Evolutionary conservation across 2,888 invertebrate genomes (phyloP).

Genomic region (Archips crataeganus): DNA sequence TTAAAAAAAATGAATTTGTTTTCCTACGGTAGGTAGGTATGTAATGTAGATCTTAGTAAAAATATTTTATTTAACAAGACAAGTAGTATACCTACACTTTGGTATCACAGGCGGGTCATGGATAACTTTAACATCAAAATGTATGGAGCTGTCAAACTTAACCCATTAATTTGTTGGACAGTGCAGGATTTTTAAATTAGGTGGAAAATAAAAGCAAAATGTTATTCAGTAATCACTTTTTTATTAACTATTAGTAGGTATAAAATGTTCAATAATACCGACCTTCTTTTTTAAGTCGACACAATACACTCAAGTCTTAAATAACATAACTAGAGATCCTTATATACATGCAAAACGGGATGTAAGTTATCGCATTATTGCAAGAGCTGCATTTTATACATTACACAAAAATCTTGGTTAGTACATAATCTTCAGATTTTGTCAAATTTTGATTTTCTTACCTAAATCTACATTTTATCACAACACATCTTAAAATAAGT

Average conservation of each 20-base stretch:
- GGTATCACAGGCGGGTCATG: too few relatives aligned
- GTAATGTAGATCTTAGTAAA: too few relatives aligned
- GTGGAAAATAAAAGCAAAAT: background rate
- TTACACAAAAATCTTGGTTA: slow-evolving; percentile 4
- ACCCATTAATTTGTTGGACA: too few relatives aligned
- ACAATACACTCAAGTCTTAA: slow-evolving; percentile 5
- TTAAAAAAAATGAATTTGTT: too few relatives aligned
- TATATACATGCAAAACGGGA: slow-evolving; percentile 8
- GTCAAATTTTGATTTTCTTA: slow-evolving; percentile 8
- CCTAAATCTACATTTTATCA: slow-evolving; percentile 25
- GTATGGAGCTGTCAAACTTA: too few relatives aligned
- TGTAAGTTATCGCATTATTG: background rate
- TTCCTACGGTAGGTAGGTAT: too few relatives aligned
- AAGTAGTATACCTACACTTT: too few relatives aligned
- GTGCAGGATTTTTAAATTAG: too few relatives aligned
- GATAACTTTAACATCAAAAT: too few relatives aligned
- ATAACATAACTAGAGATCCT: slow-evolving; percentile 16
- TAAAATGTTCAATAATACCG: slow-evolving; percentile 25
- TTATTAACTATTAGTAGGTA: slow-evolving; percentile 24
- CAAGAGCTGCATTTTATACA: slow-evolving; percentile 10
- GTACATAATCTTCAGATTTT: slow-evolving; percentile 16
- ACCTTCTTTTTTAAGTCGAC: slow-evolving; percentile 22
- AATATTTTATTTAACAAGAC: too few relatives aligned
- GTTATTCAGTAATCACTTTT: slow-evolving; percentile 12
- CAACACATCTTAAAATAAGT: slow-evolving; percentile 30